These are phyloP conservation scores for Drosophila tripunctata DNA, from an alignment of 2,888 invertebrate genomes.

Conservation along the genomic window DNA sequence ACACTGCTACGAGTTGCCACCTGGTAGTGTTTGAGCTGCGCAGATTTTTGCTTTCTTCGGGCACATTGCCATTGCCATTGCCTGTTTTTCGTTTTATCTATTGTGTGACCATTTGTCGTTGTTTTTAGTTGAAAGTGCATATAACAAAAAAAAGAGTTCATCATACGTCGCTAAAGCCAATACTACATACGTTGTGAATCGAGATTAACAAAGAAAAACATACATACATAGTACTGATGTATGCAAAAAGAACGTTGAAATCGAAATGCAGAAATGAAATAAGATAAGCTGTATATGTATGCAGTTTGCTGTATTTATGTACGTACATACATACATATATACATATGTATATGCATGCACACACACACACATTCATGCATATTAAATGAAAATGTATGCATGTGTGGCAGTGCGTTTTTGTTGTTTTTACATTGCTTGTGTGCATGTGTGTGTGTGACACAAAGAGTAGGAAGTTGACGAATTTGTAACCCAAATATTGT, in stretches of 20 bases:
- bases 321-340: conserved; percentile 50
- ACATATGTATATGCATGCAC: conserved; percentile 56
- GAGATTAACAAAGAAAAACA: conserved; percentile 23
- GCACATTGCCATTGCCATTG: conserved; percentile 36
- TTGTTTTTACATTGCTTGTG: conserved; percentile 35
- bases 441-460: conserved; percentile 22
- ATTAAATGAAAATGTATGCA: conserved; percentile 41
- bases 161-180: conserved; percentile 25
- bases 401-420: conserved; percentile 57
- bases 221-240: conserved; percentile 39
- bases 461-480: conserved; percentile 55
- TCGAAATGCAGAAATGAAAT: conserved; percentile 42
- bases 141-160: conserved; percentile 44
- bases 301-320: conserved; percentile 65
- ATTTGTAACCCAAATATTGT: conserved; percentile 34
- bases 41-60: conserved; percentile 10
- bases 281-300: conserved; percentile 55
- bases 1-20: neutral
- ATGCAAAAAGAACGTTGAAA: conserved; percentile 33
- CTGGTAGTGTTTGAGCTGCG: neutral
- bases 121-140: conserved; percentile 62
- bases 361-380: conserved; percentile 49
- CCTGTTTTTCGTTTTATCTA: conserved; percentile 56
- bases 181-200: conserved; percentile 31
- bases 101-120: conserved; percentile 62